Evolutionary conservation across 2,888 invertebrate species (phyloP).

Genomic region (Drosophila tanythrix): DNA sequence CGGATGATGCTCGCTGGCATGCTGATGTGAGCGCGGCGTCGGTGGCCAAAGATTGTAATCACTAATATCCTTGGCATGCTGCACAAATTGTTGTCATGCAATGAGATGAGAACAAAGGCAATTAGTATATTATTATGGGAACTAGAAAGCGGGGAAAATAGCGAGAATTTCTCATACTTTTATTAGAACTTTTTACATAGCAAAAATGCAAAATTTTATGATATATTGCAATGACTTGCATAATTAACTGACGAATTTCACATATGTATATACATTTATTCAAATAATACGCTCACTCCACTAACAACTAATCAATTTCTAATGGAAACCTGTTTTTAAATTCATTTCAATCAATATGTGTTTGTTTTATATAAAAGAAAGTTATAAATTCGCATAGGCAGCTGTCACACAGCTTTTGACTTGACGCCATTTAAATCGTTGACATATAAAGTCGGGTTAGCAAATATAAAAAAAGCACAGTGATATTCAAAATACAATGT

Average conservation of each 20-base stretch:
- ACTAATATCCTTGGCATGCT: slow-evolving; percentile 84
- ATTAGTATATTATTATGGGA: slow-evolving; percentile 15
- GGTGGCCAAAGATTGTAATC: slow-evolving; percentile 85
- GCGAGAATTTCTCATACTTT: not conserved
- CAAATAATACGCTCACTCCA: not conserved
- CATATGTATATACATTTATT: not conserved
- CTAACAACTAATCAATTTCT: slow-evolving; percentile 11
- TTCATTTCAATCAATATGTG: slow-evolving; percentile 25
- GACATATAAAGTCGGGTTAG: not conserved
- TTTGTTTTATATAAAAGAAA: not conserved
- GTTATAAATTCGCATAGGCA: not conserved
- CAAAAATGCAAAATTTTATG: not conserved
- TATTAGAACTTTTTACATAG: not conserved
- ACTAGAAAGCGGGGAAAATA: not conserved
- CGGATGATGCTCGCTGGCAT: slow-evolving; percentile 77
- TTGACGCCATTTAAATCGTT: slow-evolving; percentile 24
- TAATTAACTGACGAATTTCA: not conserved
- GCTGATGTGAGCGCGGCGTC: slow-evolving; percentile 82
- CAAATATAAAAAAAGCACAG: slow-evolving; percentile 16
- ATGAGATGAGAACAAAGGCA: slow-evolving; percentile 7
- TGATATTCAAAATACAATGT: not conserved
- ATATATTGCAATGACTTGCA: not conserved
- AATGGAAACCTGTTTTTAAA: slow-evolving; percentile 1
- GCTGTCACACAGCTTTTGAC: slow-evolving; percentile 12
- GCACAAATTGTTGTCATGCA: slow-evolving; percentile 80